Base-by-base conservation (phyloP, 2,113 vertebrate genomes). In the Tupaia chinensis region DNA sequence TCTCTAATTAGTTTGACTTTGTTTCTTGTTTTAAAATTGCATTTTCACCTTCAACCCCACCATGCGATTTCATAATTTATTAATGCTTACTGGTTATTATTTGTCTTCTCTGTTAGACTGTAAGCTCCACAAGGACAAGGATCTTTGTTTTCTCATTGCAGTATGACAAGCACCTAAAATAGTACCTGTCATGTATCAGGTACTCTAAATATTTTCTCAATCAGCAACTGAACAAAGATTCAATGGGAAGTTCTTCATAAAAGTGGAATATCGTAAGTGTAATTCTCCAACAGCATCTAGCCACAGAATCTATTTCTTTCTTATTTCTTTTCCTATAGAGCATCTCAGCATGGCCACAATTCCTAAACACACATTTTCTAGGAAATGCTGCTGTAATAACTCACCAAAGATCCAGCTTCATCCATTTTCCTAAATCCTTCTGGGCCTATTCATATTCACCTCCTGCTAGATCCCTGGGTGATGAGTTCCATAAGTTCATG, bases 321-420 rank as follows among this genome's bases (percentile, higher is more conserved):
- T 82, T 80, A 66, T 83, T 95, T 97, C 89, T 96, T 94, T 93
- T 15, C 91, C 87, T 69, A 32, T 32, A 32, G 86, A 96, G 87
- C 76, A 82, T 82, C 89, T 95, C 91, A 70, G 93, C 89, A 95
- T 20, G 94, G 83, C 61, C 25, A 27, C 25, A 14, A 53, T 56
- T 81, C 77, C 68, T 78, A 93, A 95, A 93, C 25, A 9, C 66
- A 89, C 76, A 84, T 96, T 89, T 96, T 91, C 97, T 95, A 94
- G 93, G 83, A 96, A 94, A 92, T 20, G 53, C 34, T 58, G 72
- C 68, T 84, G 13, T 22, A 34, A 82, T 93, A 89, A 96, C 79
- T 87, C 80, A 93, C 16, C 1, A 13, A 90, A 83, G 29, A 89
- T 25, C 73, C 29, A 44, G 69, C 73, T 93, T 44, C 60, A 92